Evolutionary conservation across 2,113 vertebrate genomes (phyloP), one percentile per base, ranked within the genome.

Genomic region (Amphiprion ocellaris): DNA sequence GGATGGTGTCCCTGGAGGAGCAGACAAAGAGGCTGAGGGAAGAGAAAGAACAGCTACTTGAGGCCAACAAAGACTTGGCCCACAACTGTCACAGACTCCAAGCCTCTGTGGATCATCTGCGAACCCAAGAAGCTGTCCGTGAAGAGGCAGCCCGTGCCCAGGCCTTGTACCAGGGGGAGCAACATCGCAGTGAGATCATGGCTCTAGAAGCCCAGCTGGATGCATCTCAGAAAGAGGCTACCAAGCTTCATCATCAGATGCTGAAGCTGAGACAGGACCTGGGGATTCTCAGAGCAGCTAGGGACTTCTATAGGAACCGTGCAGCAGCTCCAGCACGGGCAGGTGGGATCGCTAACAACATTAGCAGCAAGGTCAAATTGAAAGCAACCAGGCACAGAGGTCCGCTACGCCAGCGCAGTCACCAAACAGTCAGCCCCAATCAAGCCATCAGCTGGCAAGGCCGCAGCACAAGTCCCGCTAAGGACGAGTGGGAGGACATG

Each of bases 401-500:
- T 88, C 92, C 91, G 75, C 87, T 88, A 68, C 87, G 87, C 89
- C 95, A 89, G 92, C 87, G 69, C 88, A 93, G 94, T 93, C 93
- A 94, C 86, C 92, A 89, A 94, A 94, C 94, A 90, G 94, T 95
- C 92, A 94, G 95, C 94, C 95, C 95, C 93, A 96, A 95, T 96
- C 96, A 94, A 95, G 96, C 96, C 96, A 96, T 95, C 95, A 95
- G 81, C 86, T 85, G 95, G 95, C 94, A 93, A 96, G 95, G 94
- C 94, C 91, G 87, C 75, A 94, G 90, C 96, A 94, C 78, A 39
- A 96, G 96, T 94, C 95, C 96, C 81, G 90, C 90, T 94, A 97
- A 97, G 96, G 97, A 99, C 80, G 94, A 95, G 93, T 99, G 98
- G 97, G 98, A 98, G 93, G 97, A 98, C 94, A 74, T 97, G 92